Conservation (phyloP, 2,113 vertebrate genomes). For the Limnothrissa miodon region DNA sequence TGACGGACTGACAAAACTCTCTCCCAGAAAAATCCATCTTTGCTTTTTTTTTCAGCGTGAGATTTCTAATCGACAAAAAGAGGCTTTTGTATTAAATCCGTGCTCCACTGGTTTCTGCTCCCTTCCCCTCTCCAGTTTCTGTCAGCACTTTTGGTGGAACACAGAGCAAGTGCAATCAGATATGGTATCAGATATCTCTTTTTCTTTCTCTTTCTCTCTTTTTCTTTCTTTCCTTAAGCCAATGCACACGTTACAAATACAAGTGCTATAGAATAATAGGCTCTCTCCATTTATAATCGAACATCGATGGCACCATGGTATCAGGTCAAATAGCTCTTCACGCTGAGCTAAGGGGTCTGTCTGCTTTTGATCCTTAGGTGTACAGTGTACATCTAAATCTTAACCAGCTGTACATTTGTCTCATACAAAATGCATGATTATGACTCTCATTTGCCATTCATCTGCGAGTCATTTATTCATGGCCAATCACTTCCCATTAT, state of each 20-base stretch:
- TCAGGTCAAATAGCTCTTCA: not conserved
- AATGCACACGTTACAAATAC: not conserved
- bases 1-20: too few species aligned
- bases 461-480: constrained; percentile 1
- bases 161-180: not conserved
- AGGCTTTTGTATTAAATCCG: not conserved
- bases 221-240: not conserved
- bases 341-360: not conserved
- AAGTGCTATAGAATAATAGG: not conserved
- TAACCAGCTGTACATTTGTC: not conserved
- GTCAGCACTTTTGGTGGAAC: not conserved
- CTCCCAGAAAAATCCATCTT: not conserved
- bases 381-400: not conserved
- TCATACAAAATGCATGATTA: constrained; percentile 16
- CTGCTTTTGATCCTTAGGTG: not conserved
- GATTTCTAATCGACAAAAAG: not conserved
- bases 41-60: not conserved
- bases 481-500: not conserved
- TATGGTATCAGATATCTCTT: not conserved
- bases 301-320: not conserved
- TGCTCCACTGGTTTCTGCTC: not conserved
- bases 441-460: not conserved
- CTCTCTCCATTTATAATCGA: not conserved
- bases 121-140: not conserved
- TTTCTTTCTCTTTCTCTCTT: too few species aligned